Base-by-base conservation (phyloP, 2,888 invertebrate species). In the Volucella bombylans region DNA sequence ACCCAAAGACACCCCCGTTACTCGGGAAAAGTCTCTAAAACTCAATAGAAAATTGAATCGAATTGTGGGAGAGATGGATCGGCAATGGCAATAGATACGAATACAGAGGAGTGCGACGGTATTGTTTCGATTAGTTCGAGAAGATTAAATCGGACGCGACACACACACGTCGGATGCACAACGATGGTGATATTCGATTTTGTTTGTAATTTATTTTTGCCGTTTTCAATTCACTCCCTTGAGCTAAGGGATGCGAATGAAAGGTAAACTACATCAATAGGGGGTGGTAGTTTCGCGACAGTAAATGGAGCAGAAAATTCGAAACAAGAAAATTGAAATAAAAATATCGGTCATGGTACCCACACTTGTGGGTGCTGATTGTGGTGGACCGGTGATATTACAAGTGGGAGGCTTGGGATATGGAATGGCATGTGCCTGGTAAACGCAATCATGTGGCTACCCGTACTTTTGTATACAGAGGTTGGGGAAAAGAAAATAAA, bases 31-130 rank as follows among this genome's bases (percentile, higher is more conserved):
- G 62, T 49, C 14, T 49, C 15, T 49, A 12, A 52, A 18, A 54
- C 68, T 69, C 73, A 83, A 83, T 83, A 73, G 77, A 77, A 69
- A 57, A 76, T 69, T 76, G 72, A 79, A 74, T 81, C 23, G 74
- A 69, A 71, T 65, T 74, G 80, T 49, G 71, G 71, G 78, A 82
- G 78, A 82, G 55, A 67, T 59, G 54, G 67, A 14, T 14, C 8
- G 45, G 68, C 50, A 61, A 31, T 31, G 31, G 31, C 31, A 31
- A 31, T 31, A 31, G 31, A 31, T 1, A 31, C 31, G 6, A 31
- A 31, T 31, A 6, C 31, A 31, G 31, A 31, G 31, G 57, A 62
- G 77, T 61, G 41, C 47, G 41, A 8, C 23, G 62, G 65, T 59
- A 54, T 64, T 64, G 80, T 69, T 82, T 74, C 69, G 83, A 79